Conservation (phyloP, 37 sponge, comb jelly and placozoan species). For the Halichondria panicea region DNA sequence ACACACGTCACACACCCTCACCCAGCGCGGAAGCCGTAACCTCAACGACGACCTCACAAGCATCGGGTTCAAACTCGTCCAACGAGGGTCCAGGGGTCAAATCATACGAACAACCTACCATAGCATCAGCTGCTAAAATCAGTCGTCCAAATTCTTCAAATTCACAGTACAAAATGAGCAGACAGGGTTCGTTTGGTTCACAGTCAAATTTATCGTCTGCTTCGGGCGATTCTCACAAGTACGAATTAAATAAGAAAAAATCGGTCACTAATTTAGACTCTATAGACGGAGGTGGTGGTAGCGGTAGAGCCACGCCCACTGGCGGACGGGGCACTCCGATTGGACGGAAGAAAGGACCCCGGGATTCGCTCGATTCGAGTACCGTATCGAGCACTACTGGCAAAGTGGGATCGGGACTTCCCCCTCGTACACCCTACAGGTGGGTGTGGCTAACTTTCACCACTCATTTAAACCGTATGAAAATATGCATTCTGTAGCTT, state of each 20-base stretch:
- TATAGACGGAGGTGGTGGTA: background rate
- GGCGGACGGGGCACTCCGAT: slow-evolving; percentile 40
- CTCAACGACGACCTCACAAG: too few relatives aligned
- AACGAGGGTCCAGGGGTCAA: too few relatives aligned
- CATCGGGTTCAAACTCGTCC: too few relatives aligned
- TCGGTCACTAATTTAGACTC: background rate
- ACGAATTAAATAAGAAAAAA: background rate
- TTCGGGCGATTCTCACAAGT: background rate
- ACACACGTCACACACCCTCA: background rate
- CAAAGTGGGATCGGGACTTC: slow-evolving; percentile 5
- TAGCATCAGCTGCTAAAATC: too few relatives aligned
- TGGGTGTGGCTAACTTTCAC: background rate
- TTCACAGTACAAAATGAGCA: too few relatives aligned
- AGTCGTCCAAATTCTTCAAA: too few relatives aligned
- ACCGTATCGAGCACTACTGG: background rate
- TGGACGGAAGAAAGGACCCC: background rate
- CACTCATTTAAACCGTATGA: too few relatives aligned
- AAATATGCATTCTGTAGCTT: too few relatives aligned
- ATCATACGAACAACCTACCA: too few relatives aligned
- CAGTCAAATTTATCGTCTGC: too few relatives aligned
- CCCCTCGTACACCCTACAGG: slow-evolving; percentile 43
- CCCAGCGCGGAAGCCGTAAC: background rate
- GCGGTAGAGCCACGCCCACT: slow-evolving; percentile 34
- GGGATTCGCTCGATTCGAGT: slow-evolving; percentile 1
- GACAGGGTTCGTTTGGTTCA: too few relatives aligned